phyloP scores from a whole-genome alignment of 2,888 invertebrate genomes.

The Limnephilus lunatus region DNA sequence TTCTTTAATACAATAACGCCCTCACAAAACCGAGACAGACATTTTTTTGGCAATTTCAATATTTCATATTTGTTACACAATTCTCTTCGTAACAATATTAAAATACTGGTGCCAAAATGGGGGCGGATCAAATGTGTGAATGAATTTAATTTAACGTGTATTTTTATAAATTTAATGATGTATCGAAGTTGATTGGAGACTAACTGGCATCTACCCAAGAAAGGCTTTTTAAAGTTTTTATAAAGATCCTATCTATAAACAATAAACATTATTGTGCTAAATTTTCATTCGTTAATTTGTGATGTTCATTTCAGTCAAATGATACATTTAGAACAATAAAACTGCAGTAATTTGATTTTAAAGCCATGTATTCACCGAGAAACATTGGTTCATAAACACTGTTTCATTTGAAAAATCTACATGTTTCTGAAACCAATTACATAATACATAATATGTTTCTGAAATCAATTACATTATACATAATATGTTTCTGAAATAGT shows the following conservation, averaged over 20 bases:
- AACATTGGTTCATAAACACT: too few species aligned
- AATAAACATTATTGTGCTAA: not conserved
- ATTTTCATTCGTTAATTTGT: not conserved
- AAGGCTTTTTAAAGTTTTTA: not conserved
- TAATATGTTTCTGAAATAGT: too few species aligned
- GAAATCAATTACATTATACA: too few species aligned
- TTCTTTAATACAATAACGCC: not conserved
- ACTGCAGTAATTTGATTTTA: not conserved
- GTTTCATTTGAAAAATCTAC: too few species aligned
- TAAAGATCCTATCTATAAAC: not conserved
- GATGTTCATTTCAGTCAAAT: not conserved
- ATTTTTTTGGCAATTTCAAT: not conserved
- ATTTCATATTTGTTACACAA: not conserved
- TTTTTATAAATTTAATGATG: not conserved
- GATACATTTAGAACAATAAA: not conserved
- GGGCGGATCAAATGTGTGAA: not conserved
- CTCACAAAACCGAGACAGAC: not conserved
- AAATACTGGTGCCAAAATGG: not conserved
- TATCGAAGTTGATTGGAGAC: not conserved
- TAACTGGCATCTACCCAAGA: not conserved
- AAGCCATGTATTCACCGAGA: not conserved
- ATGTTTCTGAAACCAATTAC: too few species aligned
- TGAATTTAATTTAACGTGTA: not conserved
- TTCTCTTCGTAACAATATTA: not conserved
- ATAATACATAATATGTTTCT: too few species aligned